phyloP scores from a whole-genome alignment of 2,888 invertebrate genomes.

The Chymomyza procnemis region DNA sequence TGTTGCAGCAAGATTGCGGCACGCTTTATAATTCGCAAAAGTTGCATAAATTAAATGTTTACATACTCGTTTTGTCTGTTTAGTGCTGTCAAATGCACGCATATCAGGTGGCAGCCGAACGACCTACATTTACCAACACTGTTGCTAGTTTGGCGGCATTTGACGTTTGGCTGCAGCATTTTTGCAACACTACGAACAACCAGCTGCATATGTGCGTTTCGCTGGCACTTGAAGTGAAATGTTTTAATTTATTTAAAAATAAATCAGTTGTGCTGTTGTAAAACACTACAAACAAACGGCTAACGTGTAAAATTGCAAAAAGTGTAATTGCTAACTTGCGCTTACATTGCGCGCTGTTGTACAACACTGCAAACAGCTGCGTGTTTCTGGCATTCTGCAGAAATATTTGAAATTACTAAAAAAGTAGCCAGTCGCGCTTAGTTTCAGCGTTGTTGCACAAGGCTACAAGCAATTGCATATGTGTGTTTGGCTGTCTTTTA shows the following conservation, averaged over 20 bases:
- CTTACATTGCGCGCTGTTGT: too few relatives aligned
- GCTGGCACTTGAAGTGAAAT: too few relatives aligned
- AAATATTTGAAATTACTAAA: neutral
- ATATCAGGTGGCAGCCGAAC: conserved; percentile 46
- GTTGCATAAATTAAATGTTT: conserved; percentile 66
- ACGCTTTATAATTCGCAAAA: too few relatives aligned
- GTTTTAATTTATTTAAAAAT: too few relatives aligned
- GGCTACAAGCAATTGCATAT: too few relatives aligned
- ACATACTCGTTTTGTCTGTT: conserved; percentile 36
- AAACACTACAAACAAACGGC: conserved; percentile 29
- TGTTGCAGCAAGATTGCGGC: too few relatives aligned
- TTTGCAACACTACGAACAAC: neutral
- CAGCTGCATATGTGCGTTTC: too few relatives aligned
- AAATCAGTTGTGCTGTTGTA: neutral
- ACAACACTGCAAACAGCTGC: neutral
- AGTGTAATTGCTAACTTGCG: too few relatives aligned
- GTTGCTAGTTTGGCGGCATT: neutral
- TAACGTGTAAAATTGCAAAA: conserved; percentile 55
- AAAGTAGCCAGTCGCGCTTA: too few relatives aligned
- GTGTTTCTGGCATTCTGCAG: too few relatives aligned
- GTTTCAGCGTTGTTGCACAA: too few relatives aligned
- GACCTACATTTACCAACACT: conserved; percentile 33
- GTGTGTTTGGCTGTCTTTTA: too few relatives aligned
- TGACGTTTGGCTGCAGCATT: conserved; percentile 6
- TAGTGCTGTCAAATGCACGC: conserved; percentile 41